Evolutionary conservation across 1,140 invertebrate species (phyloP).

Genomic region (Triops cancriformis): DNA sequence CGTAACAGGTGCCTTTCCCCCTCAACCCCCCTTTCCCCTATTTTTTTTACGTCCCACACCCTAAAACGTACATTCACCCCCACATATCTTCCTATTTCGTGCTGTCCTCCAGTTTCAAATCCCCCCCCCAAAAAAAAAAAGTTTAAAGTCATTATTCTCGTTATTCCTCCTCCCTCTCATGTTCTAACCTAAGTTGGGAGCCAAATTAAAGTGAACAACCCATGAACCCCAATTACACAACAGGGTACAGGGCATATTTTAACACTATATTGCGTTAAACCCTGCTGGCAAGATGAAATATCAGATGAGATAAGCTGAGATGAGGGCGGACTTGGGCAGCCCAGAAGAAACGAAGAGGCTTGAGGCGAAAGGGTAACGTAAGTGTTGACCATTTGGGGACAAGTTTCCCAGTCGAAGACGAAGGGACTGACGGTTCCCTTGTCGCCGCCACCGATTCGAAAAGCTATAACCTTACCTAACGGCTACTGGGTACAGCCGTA

Average conservation of each 20-base stretch:
- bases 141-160: not conserved
- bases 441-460: not conserved
- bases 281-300: conserved; percentile 10
- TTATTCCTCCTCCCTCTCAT: not conserved
- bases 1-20: not conserved
- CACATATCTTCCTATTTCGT: too few species aligned
- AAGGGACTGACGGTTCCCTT: too few species aligned
- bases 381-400: not conserved
- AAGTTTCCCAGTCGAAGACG: not conserved
- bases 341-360: not conserved
- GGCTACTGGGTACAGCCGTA: not conserved
- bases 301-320: not conserved
- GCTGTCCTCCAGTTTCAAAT: too few species aligned
- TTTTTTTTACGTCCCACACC: not conserved
- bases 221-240: not conserved
- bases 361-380: not conserved
- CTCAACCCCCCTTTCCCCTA: too few species aligned
- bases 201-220: not conserved
- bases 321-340: not conserved
- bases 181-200: not conserved
- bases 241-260: not conserved
- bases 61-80: not conserved
- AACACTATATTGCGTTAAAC: conserved; percentile 4
- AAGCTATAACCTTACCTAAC: conserved; percentile 11
- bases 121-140: not conserved